Base-by-base conservation (phyloP, 1,140 invertebrate genomes). In the Aphelenchoides fujianensis region DNA sequence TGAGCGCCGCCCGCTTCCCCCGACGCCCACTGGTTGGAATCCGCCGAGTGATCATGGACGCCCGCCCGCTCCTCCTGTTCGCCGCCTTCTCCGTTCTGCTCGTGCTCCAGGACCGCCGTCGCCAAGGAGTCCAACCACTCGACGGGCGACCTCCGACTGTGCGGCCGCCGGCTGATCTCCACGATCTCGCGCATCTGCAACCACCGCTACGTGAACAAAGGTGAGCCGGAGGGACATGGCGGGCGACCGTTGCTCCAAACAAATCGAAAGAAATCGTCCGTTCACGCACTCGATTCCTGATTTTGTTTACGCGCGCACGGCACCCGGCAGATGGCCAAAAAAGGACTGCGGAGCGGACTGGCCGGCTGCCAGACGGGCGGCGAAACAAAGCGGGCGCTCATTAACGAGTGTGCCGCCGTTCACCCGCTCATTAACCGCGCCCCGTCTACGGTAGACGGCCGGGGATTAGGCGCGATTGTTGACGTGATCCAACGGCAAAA, bases 271-370 rank as follows among this genome's bases (percentile, higher is more conserved):
- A 48, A 48, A 23, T 48, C 41, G 41, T 48, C 12, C 41, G 41
- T 48, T 48, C 41, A 23, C 12, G 41, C 23, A 48, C 23, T 48
- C n/a, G n/a, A n/a, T 48, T 48, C 23, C 12, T 48, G 41, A 48
- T 48, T 48, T 48, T 48, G 41, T 48, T 48, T 16, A 16, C 41
- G 41, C 41, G 23, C 23, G 12, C 23, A 48, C 23, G 59, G 23
- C 23, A 16, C 23, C 12, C 23, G 59, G 59, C n/a, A 61, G 59
- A 61, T 61, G 59, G 59, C 27, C 57, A 61, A 61, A 61, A 61
- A 61, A 61, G 59, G 59, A n/a, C 41, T 48, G 41, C 41, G n/a
- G n/a, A 48, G 41, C 41, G 12, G 12, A 48, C 12, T 12, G 23
- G 12, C 41, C 41, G 23, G 23, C 12, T 48, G 41, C 23, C 41